Conservation (phyloP, 2,888 invertebrate species). For the Phymatocera aterrima region DNA sequence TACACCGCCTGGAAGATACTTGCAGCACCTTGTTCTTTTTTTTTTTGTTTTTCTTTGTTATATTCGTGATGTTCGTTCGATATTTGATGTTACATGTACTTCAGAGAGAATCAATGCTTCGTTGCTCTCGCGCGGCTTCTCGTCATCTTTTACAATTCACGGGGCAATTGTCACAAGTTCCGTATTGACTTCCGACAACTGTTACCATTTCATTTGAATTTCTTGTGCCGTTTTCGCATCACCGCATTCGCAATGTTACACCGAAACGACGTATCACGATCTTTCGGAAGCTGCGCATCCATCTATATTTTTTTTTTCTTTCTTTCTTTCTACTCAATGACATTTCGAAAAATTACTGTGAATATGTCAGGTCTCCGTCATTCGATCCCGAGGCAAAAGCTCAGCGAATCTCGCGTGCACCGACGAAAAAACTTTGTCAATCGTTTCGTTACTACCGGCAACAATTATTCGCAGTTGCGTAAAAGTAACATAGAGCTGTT, state of each 20-base stretch:
- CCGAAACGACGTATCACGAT: no score
- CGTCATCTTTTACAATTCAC: neutral
- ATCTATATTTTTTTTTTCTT: neutral
- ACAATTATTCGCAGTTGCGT: neutral
- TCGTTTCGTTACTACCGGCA: neutral
- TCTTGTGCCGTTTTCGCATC: no score
- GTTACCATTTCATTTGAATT: no score
- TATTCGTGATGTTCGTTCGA: neutral
- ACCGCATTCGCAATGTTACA: no score
- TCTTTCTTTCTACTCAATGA: neutral
- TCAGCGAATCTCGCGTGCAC: neutral
- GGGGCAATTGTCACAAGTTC: neutral
- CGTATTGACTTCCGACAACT: no score
- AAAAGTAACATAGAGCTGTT: neutral
- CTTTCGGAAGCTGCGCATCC: neutral
- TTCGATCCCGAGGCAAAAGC: conserved; percentile 7
- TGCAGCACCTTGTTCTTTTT: conserved; percentile 3
- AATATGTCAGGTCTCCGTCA: neutral
- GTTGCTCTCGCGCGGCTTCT: neutral
- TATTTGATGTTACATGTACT: neutral
- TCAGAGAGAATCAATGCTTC: neutral
- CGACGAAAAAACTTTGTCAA: neutral
- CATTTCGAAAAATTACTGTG: neutral
- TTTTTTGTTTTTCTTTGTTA: neutral
- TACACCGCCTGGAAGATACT: conserved; percentile 41